Evolutionary conservation across 2,888 invertebrate genomes (phyloP), one percentile per base, ranked within the genome.

Genomic region (Timema podura): DNA sequence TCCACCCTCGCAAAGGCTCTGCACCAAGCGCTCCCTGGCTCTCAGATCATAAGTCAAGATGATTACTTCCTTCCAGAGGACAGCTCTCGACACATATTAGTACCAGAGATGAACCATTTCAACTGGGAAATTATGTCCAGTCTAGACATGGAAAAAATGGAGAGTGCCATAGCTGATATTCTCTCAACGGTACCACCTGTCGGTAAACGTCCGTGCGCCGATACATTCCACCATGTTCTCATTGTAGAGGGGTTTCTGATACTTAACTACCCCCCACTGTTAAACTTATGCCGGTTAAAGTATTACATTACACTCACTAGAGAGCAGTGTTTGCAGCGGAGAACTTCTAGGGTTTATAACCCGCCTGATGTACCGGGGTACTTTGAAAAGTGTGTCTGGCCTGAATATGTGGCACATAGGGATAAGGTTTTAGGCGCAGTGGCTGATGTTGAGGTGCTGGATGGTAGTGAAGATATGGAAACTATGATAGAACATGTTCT

Each of bases 331-430:
- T 82, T 81, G 75, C 76, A 83, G 48, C 84, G 95, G 44, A 85
- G 94, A 72, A 78, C 79, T 48, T 76, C 76, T 44, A 82, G 92
- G 49, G 80, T 83, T n/a, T 97, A 96, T 79, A 88, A 90, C 68
- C 96, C 96, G 30, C 91, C 96, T 0, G 96, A 97, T 82, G 84
- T 90, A 2, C 88, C 88, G 0, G 93, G 94, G 0, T 97, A 96
- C 83, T 96, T 96, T 82, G 93, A 96, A 64, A 82, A 82, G 74
- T 88, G 91, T 78, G 94, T 92, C n/a, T 97, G 96, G 96, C 96
- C 96, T n/a, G 88, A 89, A 77, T 92, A 95, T 79, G 77, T 87
- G 70, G 82, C 82, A 76, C 86, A 90, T 76, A 80, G 84, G 54
- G 75, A 80, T 44, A 84, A 86, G 76, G 79, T 85, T 47, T 71